A percentile compares a stretch with the other conserved stretches of the same genome.
Conservation (phyloP, 2,888 invertebrate species). For the Athalia rosae region DNA sequence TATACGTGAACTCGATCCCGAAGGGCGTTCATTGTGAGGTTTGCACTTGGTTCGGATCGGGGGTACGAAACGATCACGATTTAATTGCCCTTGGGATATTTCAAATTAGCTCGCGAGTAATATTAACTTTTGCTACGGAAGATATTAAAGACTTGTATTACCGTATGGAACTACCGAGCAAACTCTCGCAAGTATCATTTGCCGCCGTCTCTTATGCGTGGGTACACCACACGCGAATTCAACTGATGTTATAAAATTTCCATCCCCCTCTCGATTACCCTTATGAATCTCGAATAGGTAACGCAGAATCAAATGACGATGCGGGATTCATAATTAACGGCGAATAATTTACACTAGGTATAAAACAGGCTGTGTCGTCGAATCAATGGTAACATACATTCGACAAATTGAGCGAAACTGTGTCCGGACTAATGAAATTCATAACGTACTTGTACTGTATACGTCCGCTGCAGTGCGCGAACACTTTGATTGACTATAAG, state of each 20-base stretch:
- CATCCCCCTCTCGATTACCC: too few species aligned
- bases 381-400: neutral
- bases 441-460: neutral
- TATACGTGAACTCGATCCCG: slow-evolving; percentile 23
- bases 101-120: slow-evolving; percentile 13
- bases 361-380: neutral
- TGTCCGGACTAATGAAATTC: neutral
- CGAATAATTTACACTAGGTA: neutral
- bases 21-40: neutral
- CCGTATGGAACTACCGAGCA: neutral
- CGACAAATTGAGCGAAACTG: neutral
- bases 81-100: slow-evolving; percentile 16
- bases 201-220: too few species aligned
- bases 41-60: neutral
- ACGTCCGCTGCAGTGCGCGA: too few species aligned
- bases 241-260: too few species aligned
- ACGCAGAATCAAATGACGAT: too few species aligned
- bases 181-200: slow-evolving; percentile 19
- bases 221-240: too few species aligned
- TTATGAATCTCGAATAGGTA: too few species aligned
- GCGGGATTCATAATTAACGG: neutral
- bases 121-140: slow-evolving; percentile 16
- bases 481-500: too few species aligned
- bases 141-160: slow-evolving; percentile 8
- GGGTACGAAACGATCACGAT: slow-evolving; percentile 1